Evolutionary conservation across 2,888 invertebrate species (phyloP), one percentile per base, ranked within the genome.

Genomic region (Isoperla grammatica): DNA sequence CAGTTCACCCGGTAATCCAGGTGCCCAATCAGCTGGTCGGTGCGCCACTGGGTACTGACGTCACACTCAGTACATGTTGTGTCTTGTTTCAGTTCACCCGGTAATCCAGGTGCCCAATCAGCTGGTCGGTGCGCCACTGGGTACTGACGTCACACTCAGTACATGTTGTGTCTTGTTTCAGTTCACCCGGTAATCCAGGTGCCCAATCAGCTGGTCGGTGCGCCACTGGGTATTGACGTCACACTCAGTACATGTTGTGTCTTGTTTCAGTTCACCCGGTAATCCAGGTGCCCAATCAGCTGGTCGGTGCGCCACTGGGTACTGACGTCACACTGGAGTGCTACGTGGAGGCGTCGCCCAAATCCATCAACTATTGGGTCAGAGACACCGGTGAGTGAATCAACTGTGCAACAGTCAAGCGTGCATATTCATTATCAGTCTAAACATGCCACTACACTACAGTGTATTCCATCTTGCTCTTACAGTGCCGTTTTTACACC

Each of bases 11-110:
- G 13, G 88, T 90, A 70, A 92, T 94, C 72, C 89, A 90, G 77
- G 92, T 93, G 65, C 93, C 93, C 60, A 93, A 92, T 79, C 93
- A 94, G 80, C 81, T 94, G 73, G 90, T 94, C 63, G 91, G 92
- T 20, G 91, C 92, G 63, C 91, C 92, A 60, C 78, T 90, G 68
- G 87, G 87, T 65, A 91, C 91, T 65, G 89, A 92, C 76, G 91
- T 93, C 71, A 85, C 85, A 29, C 79, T 94, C n/a, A n/a, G n/a
- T 4, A 29, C 29, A 6, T 29, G 29, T 57, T 70, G 65, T 66
- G 67, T 64, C 62, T 66, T 69, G 64, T 78, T 76, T 59, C 81
- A 94, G 94, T 94, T 82, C 87, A 90, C 73, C 94, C 94, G 15
- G 88, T 90, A 69, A 92, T 94, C 72, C 89, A 90, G 77, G 92